A percentile compares a stretch with the other conserved stretches of the same genome.
phyloP scores from a whole-genome alignment of 2,113 vertebrate genomes.

The Rafetus swinhoei region DNA sequence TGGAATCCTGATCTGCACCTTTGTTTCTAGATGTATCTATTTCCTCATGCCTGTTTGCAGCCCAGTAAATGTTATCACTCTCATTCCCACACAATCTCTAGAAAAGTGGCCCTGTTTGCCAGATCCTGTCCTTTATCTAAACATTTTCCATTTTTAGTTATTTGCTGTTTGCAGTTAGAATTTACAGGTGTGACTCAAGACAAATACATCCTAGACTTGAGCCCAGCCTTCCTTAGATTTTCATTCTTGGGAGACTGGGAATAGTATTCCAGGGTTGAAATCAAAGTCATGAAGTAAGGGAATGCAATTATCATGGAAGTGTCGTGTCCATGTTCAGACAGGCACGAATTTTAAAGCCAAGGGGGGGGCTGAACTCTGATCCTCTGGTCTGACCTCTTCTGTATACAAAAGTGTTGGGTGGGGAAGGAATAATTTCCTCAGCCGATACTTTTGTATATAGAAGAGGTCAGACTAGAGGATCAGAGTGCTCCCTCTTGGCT shows the following conservation, averaged over 20 bases:
- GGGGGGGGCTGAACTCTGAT: neutral
- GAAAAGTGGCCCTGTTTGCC: neutral
- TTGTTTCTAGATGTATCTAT: constrained; percentile 63
- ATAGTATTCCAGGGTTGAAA: neutral
- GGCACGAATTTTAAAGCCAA: neutral
- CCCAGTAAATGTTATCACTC: constrained; percentile 43
- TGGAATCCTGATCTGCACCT: constrained; percentile 54
- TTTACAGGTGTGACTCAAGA: neutral
- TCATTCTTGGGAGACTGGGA: neutral
- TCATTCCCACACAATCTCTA: constrained; percentile 16
- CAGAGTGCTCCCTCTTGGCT: neutral
- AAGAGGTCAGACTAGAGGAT: neutral
- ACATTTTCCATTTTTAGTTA: neutral
- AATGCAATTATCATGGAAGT: neutral
- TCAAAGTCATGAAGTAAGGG: neutral
- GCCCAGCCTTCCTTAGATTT: neutral
- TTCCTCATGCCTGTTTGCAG: constrained; percentile 50
- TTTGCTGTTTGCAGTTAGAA: neutral
- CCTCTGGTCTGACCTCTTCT: neutral
- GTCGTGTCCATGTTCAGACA: neutral
- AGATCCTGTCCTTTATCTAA: constrained; percentile 3
- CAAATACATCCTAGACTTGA: neutral
- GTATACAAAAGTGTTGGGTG: neutral
- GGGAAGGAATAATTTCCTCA: no score
- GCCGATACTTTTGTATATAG: neutral